These are phyloP conservation scores for Triplophysa siluroides DNA, from an alignment of 2,113 vertebrate genomes.

Conservation along the genomic window DNA sequence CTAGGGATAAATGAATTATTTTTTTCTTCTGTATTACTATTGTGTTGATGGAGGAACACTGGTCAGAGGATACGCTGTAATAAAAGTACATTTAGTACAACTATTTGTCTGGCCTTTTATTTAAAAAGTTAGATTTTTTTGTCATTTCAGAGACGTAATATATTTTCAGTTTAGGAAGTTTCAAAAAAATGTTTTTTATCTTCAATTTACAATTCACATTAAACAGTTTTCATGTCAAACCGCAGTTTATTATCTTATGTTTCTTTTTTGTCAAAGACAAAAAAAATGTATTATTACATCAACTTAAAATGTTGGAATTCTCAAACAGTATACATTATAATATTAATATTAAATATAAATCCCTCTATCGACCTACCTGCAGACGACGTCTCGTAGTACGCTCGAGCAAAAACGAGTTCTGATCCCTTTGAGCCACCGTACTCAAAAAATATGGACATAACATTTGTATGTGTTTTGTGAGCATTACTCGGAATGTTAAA, in stretches of 20 bases:
- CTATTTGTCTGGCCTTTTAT: conserved; percentile 37
- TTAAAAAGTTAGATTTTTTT: background rate
- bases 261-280: no score
- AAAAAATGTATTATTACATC: no score
- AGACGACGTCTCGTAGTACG: background rate
- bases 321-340: no score
- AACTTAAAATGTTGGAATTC: no score
- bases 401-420: background rate
- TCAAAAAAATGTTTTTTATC: no score
- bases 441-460: background rate
- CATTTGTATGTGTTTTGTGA: background rate
- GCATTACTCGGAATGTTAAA: background rate
- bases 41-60: conserved; percentile 95
- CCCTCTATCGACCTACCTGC: background rate
- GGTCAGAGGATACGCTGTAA: conserved; percentile 97
- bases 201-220: no score
- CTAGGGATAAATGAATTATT: conserved; percentile 95
- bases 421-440: conserved; percentile 33
- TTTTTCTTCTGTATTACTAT: conserved; percentile 99
- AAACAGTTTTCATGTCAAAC: no score
- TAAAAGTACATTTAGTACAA: conserved; percentile 99
- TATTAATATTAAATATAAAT: no score
- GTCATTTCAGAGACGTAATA: no score
- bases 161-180: no score
- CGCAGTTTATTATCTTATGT: no score